A percentile compares a stretch with the other conserved stretches of the same genome.
phyloP scores from a whole-genome alignment of 2,797 vertebrate genomes.

The Poliocrania exsul region DNA sequence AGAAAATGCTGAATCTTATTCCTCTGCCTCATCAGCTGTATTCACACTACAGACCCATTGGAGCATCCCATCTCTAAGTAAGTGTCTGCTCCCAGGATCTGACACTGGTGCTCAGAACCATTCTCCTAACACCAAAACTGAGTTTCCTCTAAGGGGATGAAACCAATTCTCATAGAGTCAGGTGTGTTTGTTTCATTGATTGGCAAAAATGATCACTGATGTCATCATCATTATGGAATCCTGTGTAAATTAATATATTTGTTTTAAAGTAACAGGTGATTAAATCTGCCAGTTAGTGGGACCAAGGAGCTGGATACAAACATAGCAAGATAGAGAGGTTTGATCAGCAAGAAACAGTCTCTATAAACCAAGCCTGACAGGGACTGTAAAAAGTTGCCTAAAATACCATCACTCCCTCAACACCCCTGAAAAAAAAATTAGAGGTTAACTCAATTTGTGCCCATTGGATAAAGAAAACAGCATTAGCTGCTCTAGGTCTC shows the following conservation, averaged over 20 bases:
- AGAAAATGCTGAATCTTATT: background rate
- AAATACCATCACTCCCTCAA: background rate
- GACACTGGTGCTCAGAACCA: background rate
- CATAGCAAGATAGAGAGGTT: background rate
- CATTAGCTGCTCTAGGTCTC: background rate
- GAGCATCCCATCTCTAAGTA: background rate
- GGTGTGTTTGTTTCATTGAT: background rate
- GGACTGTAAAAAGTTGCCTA: background rate
- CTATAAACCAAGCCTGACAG: background rate
- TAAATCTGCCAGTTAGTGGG: background rate
- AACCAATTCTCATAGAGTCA: background rate
- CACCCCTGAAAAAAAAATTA: background rate
- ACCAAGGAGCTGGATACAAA: background rate
- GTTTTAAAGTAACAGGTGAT: background rate
- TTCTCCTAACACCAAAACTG: background rate
- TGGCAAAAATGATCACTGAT: background rate
- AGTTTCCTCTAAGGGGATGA: background rate
- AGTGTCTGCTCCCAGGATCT: background rate
- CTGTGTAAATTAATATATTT: background rate
- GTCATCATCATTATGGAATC: background rate
- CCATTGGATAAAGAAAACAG: background rate
- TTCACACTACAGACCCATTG: background rate
- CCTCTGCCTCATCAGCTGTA: background rate
- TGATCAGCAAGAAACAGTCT: background rate
- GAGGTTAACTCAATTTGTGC: background rate